phyloP scores from a whole-genome alignment of 2,888 invertebrate genomes.

The Thecocarcelia acutangulata region DNA sequence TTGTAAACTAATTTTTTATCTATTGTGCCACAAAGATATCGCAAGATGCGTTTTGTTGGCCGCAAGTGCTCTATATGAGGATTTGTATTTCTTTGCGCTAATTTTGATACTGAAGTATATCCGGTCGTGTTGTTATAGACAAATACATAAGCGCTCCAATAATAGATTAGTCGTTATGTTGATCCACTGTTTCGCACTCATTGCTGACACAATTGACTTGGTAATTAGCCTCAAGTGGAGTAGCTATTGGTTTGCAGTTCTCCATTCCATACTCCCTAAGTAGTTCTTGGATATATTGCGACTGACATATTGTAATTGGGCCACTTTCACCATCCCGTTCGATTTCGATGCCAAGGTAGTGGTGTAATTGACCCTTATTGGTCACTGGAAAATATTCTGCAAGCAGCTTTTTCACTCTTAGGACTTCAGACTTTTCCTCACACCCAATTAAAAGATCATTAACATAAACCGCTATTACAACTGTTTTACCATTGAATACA shows the following conservation, averaged over 20 bases:
- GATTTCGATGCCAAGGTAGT: slow-evolving; percentile 1
- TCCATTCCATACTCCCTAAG: slow-evolving; percentile 10
- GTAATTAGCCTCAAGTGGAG: slow-evolving; percentile 47
- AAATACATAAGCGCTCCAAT: slow-evolving; percentile 61
- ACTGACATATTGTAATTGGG: slow-evolving; percentile 11
- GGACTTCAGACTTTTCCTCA: neutral
- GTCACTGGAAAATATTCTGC: slow-evolving; percentile 4
- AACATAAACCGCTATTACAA: slow-evolving; percentile 12
- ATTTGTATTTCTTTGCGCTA: too few relatives aligned
- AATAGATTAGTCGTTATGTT: too few relatives aligned
- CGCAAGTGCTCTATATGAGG: too few relatives aligned
- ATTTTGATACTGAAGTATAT: too few relatives aligned
- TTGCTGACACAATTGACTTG: slow-evolving; percentile 53
- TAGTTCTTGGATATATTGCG: slow-evolving; percentile 11
- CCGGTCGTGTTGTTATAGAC: slow-evolving; percentile 56
- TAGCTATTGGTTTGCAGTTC: slow-evolving; percentile 3
- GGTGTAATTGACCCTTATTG: slow-evolving; percentile 8
- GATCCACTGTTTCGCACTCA: slow-evolving; percentile 42
- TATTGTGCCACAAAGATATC: too few relatives aligned
- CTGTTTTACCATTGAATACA: neutral
- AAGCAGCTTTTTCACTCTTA: neutral
- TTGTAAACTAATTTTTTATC: too few relatives aligned
- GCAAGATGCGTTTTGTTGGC: too few relatives aligned
- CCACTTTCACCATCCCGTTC: slow-evolving; percentile 11
- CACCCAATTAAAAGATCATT: slow-evolving; percentile 33